A percentile compares a stretch with the other conserved stretches of the same genome.
phyloP scores from a whole-genome alignment of 2,797 vertebrate genomes.

The Xiphophorus birchmanni region DNA sequence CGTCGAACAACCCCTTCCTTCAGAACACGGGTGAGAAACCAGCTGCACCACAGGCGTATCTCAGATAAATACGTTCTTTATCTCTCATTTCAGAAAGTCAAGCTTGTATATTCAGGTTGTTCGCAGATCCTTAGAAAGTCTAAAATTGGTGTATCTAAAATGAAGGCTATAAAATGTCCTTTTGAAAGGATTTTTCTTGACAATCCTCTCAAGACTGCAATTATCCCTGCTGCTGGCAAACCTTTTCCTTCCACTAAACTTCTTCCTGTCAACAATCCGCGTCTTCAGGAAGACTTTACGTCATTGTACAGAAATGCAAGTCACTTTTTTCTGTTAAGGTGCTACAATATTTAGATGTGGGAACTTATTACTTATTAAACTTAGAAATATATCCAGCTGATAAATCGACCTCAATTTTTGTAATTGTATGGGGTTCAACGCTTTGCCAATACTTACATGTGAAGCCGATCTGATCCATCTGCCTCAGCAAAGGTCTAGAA shows the following conservation, averaged over 20 bases:
- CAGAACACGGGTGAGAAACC: constrained; percentile 81
- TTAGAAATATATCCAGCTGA: not conserved
- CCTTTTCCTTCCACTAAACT: not conserved
- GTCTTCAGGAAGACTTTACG: not conserved
- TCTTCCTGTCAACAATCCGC: not conserved
- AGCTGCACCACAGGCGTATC: not conserved
- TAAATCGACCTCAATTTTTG: too few relatives aligned
- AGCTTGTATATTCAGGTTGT: too few relatives aligned
- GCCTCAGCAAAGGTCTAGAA: too few relatives aligned
- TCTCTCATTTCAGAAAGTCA: not conserved
- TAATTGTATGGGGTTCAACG: too few relatives aligned
- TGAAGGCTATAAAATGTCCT: not conserved
- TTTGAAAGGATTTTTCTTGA: not conserved
- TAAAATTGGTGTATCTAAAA: too few relatives aligned
- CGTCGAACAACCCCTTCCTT: constrained; percentile 85
- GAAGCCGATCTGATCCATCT: too few relatives aligned
- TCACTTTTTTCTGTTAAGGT: not conserved
- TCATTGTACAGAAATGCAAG: not conserved
- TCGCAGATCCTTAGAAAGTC: not conserved
- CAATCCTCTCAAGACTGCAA: not conserved
- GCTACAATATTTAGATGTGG: not conserved
- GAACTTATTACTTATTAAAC: not conserved
- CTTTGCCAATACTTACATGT: too few relatives aligned
- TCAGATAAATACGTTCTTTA: too few relatives aligned
- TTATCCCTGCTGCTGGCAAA: not conserved